Evolutionary conservation across 2,888 invertebrate genomes (phyloP).

Genomic region (Agrotis puta): DNA sequence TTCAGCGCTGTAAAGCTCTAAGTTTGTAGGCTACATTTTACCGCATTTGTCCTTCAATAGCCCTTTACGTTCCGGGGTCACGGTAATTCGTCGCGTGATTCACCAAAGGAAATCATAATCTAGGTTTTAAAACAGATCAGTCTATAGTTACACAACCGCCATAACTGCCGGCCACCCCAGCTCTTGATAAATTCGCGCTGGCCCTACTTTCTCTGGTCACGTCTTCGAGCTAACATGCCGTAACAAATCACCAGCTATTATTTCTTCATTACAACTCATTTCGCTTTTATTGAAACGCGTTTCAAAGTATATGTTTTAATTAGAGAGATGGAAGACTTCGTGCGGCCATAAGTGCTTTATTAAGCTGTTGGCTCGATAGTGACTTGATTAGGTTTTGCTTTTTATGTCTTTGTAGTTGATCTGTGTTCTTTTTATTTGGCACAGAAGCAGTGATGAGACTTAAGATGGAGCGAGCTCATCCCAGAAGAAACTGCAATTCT

Average conservation of each 20-base stretch:
- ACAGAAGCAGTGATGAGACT: too few relatives aligned
- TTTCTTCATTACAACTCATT: conserved; percentile 55
- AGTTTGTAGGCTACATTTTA: too few relatives aligned
- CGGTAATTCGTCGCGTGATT: too few relatives aligned
- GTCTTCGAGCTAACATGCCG: conserved; percentile 64
- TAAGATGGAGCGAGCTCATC: too few relatives aligned
- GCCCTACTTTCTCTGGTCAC: conserved; percentile 84
- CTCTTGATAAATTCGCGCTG: conserved; percentile 77
- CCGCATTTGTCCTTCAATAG: too few relatives aligned
- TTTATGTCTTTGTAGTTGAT: neutral
- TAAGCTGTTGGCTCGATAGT: conserved; percentile 5
- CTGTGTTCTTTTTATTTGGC: too few relatives aligned
- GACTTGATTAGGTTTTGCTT: neutral
- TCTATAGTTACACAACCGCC: conserved; percentile 25
- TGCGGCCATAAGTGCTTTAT: conserved; percentile 31
- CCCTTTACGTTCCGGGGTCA: too few relatives aligned
- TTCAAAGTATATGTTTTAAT: conserved; percentile 53
- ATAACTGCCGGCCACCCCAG: conserved; percentile 66
- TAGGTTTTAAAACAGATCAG: conserved; percentile 9
- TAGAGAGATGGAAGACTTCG: conserved; percentile 34
- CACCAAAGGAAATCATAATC: neutral
- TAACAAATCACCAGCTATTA: conserved; percentile 68
- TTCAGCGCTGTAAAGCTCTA: too few relatives aligned
- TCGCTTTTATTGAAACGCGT: conserved; percentile 56
- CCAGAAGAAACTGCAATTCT: too few relatives aligned